A percentile compares a stretch with the other conserved stretches of the same genome.
Conservation (phyloP, 2,797 vertebrate genomes). For the Darevskia mixta region DNA sequence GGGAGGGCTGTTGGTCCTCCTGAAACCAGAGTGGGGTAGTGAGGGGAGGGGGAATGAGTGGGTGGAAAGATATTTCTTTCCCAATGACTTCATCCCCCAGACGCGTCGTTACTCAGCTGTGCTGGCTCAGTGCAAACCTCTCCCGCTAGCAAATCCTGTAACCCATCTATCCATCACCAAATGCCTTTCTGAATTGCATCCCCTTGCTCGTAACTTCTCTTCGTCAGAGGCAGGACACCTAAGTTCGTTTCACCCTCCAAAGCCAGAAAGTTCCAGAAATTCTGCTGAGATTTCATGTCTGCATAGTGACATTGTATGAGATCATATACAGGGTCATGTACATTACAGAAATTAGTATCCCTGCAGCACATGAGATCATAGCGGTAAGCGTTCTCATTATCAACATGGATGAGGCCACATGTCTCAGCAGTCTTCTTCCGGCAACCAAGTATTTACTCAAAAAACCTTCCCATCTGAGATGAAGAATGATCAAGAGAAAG, state of each 20-base stretch:
- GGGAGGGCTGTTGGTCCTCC: neutral
- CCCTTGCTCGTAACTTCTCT: too few relatives aligned
- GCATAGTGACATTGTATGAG: too few relatives aligned
- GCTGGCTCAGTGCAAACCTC: neutral
- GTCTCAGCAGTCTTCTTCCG: too few relatives aligned
- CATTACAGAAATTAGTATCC: too few relatives aligned
- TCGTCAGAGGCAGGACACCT: neutral
- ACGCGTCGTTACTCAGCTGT: neutral
- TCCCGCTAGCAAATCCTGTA: neutral
- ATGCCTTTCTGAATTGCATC: neutral
- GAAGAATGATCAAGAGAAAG: too few relatives aligned
- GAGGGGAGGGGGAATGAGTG: neutral
- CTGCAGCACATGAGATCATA: too few relatives aligned
- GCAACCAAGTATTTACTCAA: too few relatives aligned
- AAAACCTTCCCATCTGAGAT: too few relatives aligned
- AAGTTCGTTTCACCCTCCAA: neutral
- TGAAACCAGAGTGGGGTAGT: neutral
- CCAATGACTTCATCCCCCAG: constrained; percentile 20
- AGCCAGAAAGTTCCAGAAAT: neutral
- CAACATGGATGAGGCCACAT: too few relatives aligned
- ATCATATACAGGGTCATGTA: too few relatives aligned
- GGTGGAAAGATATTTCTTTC: constrained; percentile 1
- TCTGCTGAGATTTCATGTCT: too few relatives aligned
- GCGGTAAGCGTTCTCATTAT: too few relatives aligned
- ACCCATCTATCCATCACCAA: neutral